Evolutionary conservation across 2,888 invertebrate species (phyloP).

Genomic region (Megaustenia siamemsis): DNA sequence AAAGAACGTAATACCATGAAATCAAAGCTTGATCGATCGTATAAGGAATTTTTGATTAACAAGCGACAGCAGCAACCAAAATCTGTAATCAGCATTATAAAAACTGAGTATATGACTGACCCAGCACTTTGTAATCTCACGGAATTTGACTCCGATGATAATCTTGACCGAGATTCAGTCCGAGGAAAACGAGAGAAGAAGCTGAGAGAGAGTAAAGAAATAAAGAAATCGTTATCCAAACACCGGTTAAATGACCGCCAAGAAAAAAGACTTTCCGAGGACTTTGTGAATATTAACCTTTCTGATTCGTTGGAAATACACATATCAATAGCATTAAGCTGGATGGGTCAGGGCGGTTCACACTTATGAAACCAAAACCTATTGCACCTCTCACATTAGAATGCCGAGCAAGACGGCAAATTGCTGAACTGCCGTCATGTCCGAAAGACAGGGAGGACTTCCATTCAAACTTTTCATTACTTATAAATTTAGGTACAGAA

Average conservation of each 20-base stretch:
- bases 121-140: constrained; percentile 67
- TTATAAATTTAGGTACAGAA: constrained; percentile 85
- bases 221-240: constrained; percentile 68
- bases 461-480: constrained; percentile 85
- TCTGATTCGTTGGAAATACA: constrained; percentile 57
- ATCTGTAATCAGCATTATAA: constrained; percentile 64
- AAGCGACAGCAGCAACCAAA: constrained; percentile 59
- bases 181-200: constrained; percentile 67
- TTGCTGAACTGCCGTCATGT: constrained; percentile 61
- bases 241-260: constrained; percentile 66
- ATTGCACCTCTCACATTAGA: constrained; percentile 46
- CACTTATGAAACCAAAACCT: constrained; percentile 50
- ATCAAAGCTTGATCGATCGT: constrained; percentile 53
- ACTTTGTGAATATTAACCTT: constrained; percentile 41
- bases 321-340: constrained; percentile 61
- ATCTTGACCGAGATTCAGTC: constrained; percentile 63
- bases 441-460: constrained; percentile 73
- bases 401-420: constrained; percentile 53
- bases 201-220: constrained; percentile 65
- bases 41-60: constrained; percentile 62
- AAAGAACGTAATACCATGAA: constrained; percentile 59
- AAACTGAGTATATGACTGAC: constrained; percentile 67
- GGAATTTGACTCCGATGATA: constrained; percentile 73
- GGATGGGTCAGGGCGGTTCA: constrained; percentile 67
- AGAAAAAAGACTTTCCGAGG: constrained; percentile 67